phyloP scores from a whole-genome alignment of 2,888 invertebrate genomes.

The Nephrotoma guestfalica region DNA sequence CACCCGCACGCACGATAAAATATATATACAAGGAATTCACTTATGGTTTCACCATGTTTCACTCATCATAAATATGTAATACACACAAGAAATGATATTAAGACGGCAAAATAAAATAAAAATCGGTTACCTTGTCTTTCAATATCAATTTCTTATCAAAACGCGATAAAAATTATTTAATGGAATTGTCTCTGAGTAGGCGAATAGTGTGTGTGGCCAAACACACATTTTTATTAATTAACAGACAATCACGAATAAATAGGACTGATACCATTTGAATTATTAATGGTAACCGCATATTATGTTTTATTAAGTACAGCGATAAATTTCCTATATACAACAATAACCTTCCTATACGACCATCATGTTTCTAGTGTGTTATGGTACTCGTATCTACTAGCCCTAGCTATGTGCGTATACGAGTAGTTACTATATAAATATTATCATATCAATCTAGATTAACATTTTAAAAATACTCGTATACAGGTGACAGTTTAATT shows the following conservation, averaged over 20 bases:
- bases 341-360: no score
- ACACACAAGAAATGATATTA: neutral
- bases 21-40: neutral
- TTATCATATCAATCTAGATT: neutral
- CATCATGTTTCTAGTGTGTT: no score
- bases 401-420: neutral
- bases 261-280: no score
- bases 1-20: neutral
- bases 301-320: no score
- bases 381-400: no score
- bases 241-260: neutral
- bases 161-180: neutral
- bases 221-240: neutral
- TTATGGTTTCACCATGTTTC: neutral
- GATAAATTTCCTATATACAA: no score
- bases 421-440: neutral
- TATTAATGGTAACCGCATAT: no score
- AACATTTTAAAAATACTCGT: neutral
- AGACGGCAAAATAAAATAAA: neutral
- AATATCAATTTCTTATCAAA: neutral
- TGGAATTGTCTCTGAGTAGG: neutral
- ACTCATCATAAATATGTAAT: neutral
- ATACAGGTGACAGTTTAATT: neutral
- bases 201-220: neutral
- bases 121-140: neutral